Percentiles rank a stretch among this genome's conserved stretches.
These are phyloP conservation scores for Setipinna tenuifilis DNA, from an alignment of 2,797 vertebrate genomes.

Conservation along the genomic window DNA sequence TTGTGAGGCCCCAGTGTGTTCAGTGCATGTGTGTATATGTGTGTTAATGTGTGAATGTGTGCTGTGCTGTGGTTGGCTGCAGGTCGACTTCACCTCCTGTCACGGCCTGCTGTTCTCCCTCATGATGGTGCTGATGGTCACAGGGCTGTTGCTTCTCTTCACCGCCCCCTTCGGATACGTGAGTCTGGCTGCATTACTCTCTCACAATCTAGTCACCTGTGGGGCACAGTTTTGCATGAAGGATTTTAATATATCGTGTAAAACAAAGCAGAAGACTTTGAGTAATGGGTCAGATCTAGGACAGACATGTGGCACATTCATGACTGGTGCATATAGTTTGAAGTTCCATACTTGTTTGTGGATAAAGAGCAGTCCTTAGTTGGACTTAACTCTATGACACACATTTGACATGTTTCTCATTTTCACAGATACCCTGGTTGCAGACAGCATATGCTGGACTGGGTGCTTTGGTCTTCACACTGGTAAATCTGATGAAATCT, in stretches of 20 bases:
- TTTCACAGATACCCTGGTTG: conserved; percentile 58
- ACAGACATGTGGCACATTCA: neutral
- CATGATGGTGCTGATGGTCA: conserved; percentile 60
- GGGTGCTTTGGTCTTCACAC: conserved; percentile 57
- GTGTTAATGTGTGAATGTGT: neutral
- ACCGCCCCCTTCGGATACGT: conserved; percentile 62
- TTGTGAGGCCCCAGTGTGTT: neutral
- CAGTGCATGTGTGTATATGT: neutral
- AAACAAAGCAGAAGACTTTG: too few species aligned
- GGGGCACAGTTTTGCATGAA: neutral
- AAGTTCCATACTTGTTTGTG: neutral
- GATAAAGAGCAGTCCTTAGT: neutral
- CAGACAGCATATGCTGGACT: conserved; percentile 61
- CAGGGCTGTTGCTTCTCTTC: conserved; percentile 58
- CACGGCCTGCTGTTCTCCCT: conserved; percentile 61
- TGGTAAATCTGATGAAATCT: conserved; percentile 40
- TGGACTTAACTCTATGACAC: neutral
- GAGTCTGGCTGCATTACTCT: conserved; percentile 32
- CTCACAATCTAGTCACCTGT: neutral
- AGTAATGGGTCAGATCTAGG: neutral
- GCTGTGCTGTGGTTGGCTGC: neutral
- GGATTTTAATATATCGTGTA: too few species aligned
- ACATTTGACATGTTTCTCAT: neutral
- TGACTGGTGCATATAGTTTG: neutral
- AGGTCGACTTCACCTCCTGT: conserved; percentile 59